Percentiles rank a stretch among this genome's conserved stretches.
These are phyloP conservation scores for Macaria liturata DNA, from an alignment of 2,888 invertebrate genomes.

Conservation along the genomic window DNA sequence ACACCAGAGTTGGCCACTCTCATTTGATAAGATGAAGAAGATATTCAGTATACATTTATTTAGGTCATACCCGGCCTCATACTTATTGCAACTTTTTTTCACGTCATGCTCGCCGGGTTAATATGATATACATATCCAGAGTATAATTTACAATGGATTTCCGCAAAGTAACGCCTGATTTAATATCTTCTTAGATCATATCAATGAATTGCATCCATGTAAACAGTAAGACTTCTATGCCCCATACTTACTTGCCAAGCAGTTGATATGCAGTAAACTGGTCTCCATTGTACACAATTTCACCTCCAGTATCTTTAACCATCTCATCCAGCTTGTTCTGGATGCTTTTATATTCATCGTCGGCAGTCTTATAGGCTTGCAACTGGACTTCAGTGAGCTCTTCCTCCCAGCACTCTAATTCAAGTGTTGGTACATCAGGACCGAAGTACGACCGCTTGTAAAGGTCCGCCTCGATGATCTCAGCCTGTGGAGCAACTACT, in stretches of 20 bases:
- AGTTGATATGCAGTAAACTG: constrained; percentile 86
- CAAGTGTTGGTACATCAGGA: constrained; percentile 81
- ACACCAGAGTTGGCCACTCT: no score
- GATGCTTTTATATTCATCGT: constrained; percentile 87
- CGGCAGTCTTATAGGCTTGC: constrained; percentile 84
- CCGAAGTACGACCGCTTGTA: constrained; percentile 77
- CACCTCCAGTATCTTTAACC: constrained; percentile 83
- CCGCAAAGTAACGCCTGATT: no score
- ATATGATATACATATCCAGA: not conserved
- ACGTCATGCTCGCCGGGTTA: no score
- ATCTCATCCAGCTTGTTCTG: constrained; percentile 84
- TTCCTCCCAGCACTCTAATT: constrained; percentile 89
- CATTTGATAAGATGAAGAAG: no score
- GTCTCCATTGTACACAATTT: constrained; percentile 86
- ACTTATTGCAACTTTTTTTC: no score
- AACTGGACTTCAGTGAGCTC: constrained; percentile 86
- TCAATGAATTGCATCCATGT: not conserved
- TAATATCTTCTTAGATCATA: not conserved
- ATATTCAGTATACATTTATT: no score
- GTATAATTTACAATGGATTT: no score
- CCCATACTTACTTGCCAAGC: constrained; percentile 77
- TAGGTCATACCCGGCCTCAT: no score
- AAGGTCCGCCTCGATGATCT: constrained; percentile 75
- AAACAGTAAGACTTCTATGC: not conserved
- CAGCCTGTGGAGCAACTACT: constrained; percentile 63